These are phyloP conservation scores for Poecile atricapillus DNA, from an alignment of 2,113 vertebrate species.

Conservation along the genomic window DNA sequence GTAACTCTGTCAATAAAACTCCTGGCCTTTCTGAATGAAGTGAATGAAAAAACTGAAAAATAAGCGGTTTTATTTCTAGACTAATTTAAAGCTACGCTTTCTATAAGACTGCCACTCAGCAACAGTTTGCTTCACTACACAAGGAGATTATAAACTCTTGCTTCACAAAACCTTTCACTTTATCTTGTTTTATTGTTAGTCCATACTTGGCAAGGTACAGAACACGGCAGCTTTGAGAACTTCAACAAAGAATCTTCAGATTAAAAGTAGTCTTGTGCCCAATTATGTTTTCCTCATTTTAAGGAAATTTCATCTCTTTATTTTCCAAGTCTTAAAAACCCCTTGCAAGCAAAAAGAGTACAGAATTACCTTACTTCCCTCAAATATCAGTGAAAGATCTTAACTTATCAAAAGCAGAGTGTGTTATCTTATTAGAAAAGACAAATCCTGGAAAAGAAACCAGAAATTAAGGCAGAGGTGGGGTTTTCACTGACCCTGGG, in stretches of 20 bases:
- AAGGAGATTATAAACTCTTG: background rate
- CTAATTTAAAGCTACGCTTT: background rate
- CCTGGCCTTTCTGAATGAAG: background rate
- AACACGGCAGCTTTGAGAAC: background rate
- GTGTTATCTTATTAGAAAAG: background rate
- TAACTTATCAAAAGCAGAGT: background rate
- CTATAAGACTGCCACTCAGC: background rate
- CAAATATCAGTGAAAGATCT: background rate
- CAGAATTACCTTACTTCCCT: background rate
- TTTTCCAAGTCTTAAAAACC: background rate
- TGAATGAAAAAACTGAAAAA: background rate
- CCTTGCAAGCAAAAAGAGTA: background rate
- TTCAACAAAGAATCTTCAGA: background rate
- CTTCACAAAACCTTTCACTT: background rate
- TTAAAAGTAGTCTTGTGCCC: background rate
- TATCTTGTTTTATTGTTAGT: background rate
- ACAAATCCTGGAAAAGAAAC: background rate
- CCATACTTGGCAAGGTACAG: background rate
- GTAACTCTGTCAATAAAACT: background rate
- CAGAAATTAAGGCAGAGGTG: background rate
- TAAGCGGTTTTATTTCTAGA: background rate
- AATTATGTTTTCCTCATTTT: background rate
- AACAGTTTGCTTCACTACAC: background rate
- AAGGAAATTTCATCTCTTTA: background rate
- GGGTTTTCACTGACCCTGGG: background rate